Evolutionary conservation across 2,113 vertebrate species (phyloP), one percentile per base, ranked within the genome.

Genomic region (Otis tarda): DNA sequence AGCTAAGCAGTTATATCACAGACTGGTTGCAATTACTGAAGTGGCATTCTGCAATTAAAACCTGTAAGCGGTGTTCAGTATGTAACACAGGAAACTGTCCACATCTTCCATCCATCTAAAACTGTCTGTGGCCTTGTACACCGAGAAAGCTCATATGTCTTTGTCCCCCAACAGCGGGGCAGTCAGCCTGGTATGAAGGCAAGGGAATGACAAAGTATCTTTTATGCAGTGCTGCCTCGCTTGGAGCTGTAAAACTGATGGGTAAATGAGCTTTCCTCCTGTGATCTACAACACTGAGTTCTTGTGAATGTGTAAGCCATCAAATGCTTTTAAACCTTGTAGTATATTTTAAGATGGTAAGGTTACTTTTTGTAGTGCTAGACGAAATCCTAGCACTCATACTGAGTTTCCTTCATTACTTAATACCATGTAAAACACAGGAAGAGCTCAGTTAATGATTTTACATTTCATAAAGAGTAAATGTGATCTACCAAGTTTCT

Each of bases 251-350:
- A 83, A 93, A 95, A 85, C 33, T 86, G 59, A 75, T 78, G 83
- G 56, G 85, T 88, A 93, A 94, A 96, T 88, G 79, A 93, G 60
- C 56, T 90, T 93, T 92, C 56, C 79, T 88, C 39, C 68, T 93
- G 71, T 83, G 92, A 95, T 70, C 76, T 94, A 91, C 92, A 92
- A 7, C 65, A 45, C 22, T 11, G 73, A 89, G 56, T 55, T 69
- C 43, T 65, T 86, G n/a, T 60, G 76, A 89, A 75, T 71, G 53
- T 49, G 90, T 94, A 96, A 81, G 7, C 73, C 37, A 75, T 89
- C 83, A 94, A 96, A 93, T 71, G 33, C 30, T 94, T 92, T 94
- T 92, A 92, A 96, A 87, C 35, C 86, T 93, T 70, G 86, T 1
- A 7, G 49, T 53, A 10, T 75, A 41, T 90, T 94, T 90, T 92